Evolutionary conservation across 2,797 vertebrate genomes (phyloP).

Genomic region (Chaetophractus vellerosus): DNA sequence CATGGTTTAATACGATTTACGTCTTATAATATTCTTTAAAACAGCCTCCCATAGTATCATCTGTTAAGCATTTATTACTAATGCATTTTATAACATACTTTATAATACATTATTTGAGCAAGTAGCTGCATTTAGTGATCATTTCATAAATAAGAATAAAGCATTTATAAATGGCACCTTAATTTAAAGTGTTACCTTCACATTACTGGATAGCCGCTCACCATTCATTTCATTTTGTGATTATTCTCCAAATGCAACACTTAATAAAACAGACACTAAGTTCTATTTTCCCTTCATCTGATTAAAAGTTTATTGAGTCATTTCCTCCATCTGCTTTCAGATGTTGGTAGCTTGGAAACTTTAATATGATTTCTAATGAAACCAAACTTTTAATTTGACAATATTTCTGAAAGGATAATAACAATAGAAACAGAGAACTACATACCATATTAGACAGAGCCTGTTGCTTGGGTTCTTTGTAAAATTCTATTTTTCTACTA

Average conservation of each 20-base stretch:
- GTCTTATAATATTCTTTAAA: conserved; percentile 90
- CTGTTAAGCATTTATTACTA: conserved; percentile 92
- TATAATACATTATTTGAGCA: conserved; percentile 91
- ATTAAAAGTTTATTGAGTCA: conserved; percentile 90
- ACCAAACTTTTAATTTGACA: conserved; percentile 66
- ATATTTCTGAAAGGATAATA: conserved; percentile 65
- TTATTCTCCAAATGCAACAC: conserved; percentile 89
- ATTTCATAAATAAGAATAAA: conserved; percentile 93
- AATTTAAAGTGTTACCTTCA: conserved; percentile 92
- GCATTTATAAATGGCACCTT: conserved; percentile 91
- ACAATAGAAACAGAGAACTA: conserved; percentile 59
- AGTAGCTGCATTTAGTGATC: conserved; percentile 91
- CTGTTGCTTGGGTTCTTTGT: conserved; percentile 96
- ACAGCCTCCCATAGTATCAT: conserved; percentile 91
- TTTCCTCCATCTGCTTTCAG: conserved; percentile 86
- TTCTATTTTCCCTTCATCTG: conserved; percentile 88
- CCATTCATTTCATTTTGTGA: conserved; percentile 89
- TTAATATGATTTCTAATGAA: conserved; percentile 75
- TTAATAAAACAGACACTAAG: conserved; percentile 90
- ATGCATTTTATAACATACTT: conserved; percentile 92
- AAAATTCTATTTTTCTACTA: conserved; percentile 93
- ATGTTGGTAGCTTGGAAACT: conserved; percentile 76
- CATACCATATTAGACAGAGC: conserved; percentile 91
- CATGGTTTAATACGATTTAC: conserved; percentile 91
- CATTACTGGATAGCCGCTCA: conserved; percentile 87